Evolutionary conservation across 2,888 invertebrate species (phyloP), one percentile per base, ranked within the genome.

Genomic region (Chalcis sispes): DNA sequence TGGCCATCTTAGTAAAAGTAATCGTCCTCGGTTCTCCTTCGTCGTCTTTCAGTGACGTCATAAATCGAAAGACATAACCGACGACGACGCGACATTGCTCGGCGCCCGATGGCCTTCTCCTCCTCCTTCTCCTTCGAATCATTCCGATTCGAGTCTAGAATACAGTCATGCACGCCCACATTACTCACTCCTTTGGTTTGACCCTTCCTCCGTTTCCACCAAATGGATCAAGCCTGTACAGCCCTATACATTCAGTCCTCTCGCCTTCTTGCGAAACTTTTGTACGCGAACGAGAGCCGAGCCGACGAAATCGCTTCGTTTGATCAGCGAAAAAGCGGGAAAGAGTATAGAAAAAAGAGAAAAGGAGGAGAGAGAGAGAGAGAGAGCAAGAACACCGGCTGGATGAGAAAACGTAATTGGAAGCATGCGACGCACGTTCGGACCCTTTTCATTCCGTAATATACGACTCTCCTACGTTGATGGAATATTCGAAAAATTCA

Each of bases 401-500:
- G 50, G 65, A 75, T 52, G 62, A 64, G 79, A 79, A 81, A 81
- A 80, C 74, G 81, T 82, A 81, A 85, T 85, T 84, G 83, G 84
- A 80, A 81, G 82, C 81, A 86, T 86, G 84, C 86, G 81, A 83
- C 79, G 84, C 86, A 85, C 85, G 86, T 82, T 81, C 81, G 74
- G 79, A 81, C 82, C 82, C 81, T 83, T 85, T 82, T 83, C 83
- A 72, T 77, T 80, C 80, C 62, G 83, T 84, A 84, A 85, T 85
- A 85, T 85, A 86, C 84, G 85, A 83, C 42, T 62, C 52, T 59
- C 71, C 71, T 85, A 85, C 85, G 84, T 82, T 85, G 85, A 85
- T 84, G 85, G 86, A 86, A 87, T 87, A 86, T 86, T 85, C 83
- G 85, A 85, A 85, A 87, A 87, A 86, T 86, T 82, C 83, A 77